Evolutionary conservation across 2,797 vertebrate genomes (phyloP).

Genomic region (Scarus forsteni): DNA sequence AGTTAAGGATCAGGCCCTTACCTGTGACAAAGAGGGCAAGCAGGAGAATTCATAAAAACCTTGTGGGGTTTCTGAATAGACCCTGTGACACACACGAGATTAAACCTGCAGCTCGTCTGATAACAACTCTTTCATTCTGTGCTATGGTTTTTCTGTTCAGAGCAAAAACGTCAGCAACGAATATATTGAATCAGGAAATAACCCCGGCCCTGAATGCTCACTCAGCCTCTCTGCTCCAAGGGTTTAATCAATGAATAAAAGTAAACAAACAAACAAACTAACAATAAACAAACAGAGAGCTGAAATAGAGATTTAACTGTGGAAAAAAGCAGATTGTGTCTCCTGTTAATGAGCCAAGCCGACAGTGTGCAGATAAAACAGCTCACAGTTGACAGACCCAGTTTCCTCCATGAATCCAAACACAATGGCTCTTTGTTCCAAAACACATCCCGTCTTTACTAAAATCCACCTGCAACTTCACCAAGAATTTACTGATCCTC

Average conservation of each 20-base stretch:
- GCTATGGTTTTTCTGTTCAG: slow-evolving; percentile 21
- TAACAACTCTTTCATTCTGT: slow-evolving; percentile 41
- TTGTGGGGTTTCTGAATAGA: slow-evolving; percentile 29
- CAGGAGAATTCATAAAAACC: slow-evolving; percentile 37
- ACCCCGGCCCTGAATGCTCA: slow-evolving; percentile 46
- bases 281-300: slow-evolving; percentile 18
- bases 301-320: slow-evolving; percentile 58
- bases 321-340: slow-evolving; percentile 35
- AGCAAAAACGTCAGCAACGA: slow-evolving; percentile 48
- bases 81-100: slow-evolving; percentile 39
- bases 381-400: slow-evolving; percentile 32
- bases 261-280: slow-evolving; percentile 64
- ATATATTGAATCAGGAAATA: slow-evolving; percentile 59
- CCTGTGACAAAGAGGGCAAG: slow-evolving; percentile 17
- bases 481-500: not conserved
- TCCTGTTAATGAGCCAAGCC: slow-evolving; percentile 65
- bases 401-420: slow-evolving; percentile 30
- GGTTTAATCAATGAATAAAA: slow-evolving; percentile 67
- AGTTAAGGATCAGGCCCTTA: not conserved
- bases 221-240: slow-evolving; percentile 24
- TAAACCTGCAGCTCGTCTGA: slow-evolving; percentile 57
- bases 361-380: slow-evolving; percentile 49
- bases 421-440: slow-evolving; percentile 19
- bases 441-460: not conserved
- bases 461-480: slow-evolving; percentile 20